A percentile compares a stretch with the other conserved stretches of the same genome.
Conservation (phyloP, 1,140 invertebrate genomes). For the Drosophila novamexicana region DNA sequence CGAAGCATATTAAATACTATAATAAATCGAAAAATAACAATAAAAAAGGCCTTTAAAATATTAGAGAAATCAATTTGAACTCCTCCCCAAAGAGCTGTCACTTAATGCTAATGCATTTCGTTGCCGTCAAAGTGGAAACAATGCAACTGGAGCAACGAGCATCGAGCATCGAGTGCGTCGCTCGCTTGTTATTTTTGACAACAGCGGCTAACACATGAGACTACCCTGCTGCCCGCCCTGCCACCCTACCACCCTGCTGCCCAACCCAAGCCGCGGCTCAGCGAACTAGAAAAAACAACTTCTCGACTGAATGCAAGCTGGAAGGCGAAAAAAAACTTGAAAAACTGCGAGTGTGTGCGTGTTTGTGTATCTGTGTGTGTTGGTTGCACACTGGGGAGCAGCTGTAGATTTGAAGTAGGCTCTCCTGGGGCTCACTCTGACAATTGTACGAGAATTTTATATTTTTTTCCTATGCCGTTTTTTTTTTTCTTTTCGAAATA, state of each 20-base stretch:
- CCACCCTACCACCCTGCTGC: neutral
- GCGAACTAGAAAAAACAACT: constrained; percentile 59
- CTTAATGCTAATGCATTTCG: constrained; percentile 26
- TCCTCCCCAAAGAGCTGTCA: neutral
- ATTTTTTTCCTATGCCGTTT: constrained; percentile 12
- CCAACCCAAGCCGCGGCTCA: constrained; percentile 34
- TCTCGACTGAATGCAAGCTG: constrained; percentile 69
- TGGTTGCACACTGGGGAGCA: constrained; percentile 55
- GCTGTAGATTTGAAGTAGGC: constrained; percentile 69
- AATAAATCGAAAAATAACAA: too few relatives aligned
- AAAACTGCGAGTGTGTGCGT: neutral
- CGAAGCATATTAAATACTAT: too few relatives aligned
- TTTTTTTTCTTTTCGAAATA: constrained; percentile 46
- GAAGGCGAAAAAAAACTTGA: constrained; percentile 33
- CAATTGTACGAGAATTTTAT: constrained; percentile 61
- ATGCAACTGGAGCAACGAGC: constrained; percentile 38
- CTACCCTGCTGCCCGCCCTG: constrained; percentile 16
- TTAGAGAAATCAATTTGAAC: neutral
- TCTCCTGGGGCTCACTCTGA: constrained; percentile 69
- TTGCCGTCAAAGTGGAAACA: constrained; percentile 42
- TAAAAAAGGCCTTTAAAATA: neutral
- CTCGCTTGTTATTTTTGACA: constrained; percentile 71
- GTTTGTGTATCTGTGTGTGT: constrained; percentile 5
- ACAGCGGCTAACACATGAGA: constrained; percentile 60
- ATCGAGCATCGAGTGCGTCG: constrained; percentile 33